Conservation (phyloP, 1,140 invertebrate species). For the Zaprionus lachaisei region DNA sequence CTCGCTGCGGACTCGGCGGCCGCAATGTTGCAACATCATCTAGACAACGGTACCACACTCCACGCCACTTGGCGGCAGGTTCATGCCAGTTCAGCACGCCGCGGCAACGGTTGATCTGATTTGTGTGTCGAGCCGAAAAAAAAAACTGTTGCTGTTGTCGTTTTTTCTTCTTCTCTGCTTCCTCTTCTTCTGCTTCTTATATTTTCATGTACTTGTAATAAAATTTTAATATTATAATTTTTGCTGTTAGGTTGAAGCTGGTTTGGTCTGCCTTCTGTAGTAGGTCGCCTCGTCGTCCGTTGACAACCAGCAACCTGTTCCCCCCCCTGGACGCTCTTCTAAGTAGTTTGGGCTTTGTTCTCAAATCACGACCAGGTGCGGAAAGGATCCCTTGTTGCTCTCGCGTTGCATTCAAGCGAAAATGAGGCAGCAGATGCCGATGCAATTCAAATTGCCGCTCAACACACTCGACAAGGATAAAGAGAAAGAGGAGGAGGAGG, state of each 20-base stretch:
- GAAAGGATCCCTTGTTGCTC: slow-evolving; percentile 51
- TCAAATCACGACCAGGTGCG: slow-evolving; percentile 68
- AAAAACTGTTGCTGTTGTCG: slow-evolving; percentile 1
- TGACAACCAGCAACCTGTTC: slow-evolving; percentile 59
- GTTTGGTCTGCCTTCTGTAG: slow-evolving; percentile 18
- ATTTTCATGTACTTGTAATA: slow-evolving; percentile 29
- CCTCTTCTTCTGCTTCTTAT: not conserved
- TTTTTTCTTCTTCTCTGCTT: not conserved
- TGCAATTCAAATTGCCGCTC: slow-evolving; percentile 74
- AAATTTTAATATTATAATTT: slow-evolving; percentile 68
- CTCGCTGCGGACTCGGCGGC: not conserved
- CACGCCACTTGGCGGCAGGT: slow-evolving; percentile 60
- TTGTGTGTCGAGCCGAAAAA: slow-evolving; percentile 51
- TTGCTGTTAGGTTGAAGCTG: slow-evolving; percentile 44
- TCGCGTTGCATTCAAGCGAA: slow-evolving; percentile 73
- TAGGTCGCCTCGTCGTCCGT: slow-evolving; percentile 33
- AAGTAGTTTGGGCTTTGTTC: slow-evolving; percentile 45
- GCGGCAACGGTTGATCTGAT: slow-evolving; percentile 70
- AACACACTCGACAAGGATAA: slow-evolving; percentile 42
- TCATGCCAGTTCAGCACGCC: slow-evolving; percentile 68
- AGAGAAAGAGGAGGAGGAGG: not conserved
- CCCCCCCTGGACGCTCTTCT: slow-evolving; percentile 2
- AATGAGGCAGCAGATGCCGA: slow-evolving; percentile 57
- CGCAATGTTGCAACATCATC: slow-evolving; percentile 65
- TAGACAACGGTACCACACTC: slow-evolving; percentile 60